These are phyloP conservation scores for Cremastinae sp. DNA, from an alignment of 2,888 invertebrate genomes.

Conservation along the genomic window DNA sequence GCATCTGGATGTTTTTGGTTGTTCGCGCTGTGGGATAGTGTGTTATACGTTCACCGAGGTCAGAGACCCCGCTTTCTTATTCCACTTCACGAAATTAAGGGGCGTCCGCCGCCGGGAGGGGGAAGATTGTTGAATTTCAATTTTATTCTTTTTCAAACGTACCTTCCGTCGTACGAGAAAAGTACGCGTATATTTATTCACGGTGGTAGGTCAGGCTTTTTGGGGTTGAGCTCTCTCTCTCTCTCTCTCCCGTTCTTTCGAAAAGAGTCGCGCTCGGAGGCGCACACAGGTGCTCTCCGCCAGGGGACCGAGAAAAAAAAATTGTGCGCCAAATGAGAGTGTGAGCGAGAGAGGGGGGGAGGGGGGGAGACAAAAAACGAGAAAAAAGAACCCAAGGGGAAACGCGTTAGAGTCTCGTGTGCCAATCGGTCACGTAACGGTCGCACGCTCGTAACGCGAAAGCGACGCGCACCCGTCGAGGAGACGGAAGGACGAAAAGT, in stretches of 20 bases:
- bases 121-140: constrained; percentile 48
- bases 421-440: constrained; percentile 79
- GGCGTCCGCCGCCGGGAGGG: neutral
- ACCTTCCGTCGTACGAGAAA: constrained; percentile 9
- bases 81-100: constrained; percentile 53
- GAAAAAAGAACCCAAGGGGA: constrained; percentile 47
- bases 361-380: constrained; percentile 31
- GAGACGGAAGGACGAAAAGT: no score
- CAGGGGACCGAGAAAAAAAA: constrained; percentile 44
- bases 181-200: constrained; percentile 10
- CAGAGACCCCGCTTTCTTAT: constrained; percentile 60
- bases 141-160: constrained; percentile 56
- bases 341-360: constrained; percentile 46
- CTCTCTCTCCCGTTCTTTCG: constrained; percentile 54
- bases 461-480: constrained; percentile 58
- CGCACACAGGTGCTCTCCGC: constrained; percentile 67
- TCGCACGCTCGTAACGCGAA: constrained; percentile 76
- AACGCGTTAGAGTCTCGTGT: constrained; percentile 67
- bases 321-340: constrained; percentile 4
- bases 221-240: constrained; percentile 55
- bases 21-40: constrained; percentile 46
- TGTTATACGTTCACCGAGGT: constrained; percentile 57
- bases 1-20: constrained; percentile 54
- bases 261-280: constrained; percentile 56
- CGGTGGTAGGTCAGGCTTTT: constrained; percentile 62